Base-by-base conservation (phyloP, 2,113 vertebrate genomes). In the Silurus meridionalis region DNA sequence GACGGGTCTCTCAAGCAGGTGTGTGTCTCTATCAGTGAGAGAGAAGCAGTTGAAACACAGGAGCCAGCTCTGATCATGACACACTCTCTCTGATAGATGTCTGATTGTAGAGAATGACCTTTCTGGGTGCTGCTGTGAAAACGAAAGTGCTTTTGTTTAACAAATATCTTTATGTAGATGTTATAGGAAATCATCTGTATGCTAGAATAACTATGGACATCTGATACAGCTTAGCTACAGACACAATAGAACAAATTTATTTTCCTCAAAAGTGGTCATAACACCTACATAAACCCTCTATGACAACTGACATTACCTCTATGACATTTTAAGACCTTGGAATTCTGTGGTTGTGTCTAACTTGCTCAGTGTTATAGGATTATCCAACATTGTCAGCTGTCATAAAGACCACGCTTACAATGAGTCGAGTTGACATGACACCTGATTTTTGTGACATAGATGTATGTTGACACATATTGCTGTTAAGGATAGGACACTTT, bases 1-100 rank as follows among this genome's bases (percentile, higher is more conserved):
- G 80, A 61, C 79, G 15, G 55, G 83, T 85, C 85, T 89, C 88
- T 83, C 71, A 82, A 87, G 86, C 88, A 89, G 72, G 79, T 89
- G 83, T 58, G 79, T 74, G 72, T 74, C 83, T 87, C 81, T 61
- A 83, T 80, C 83, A 83, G 83, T 57, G 74, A 37, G 53, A 66
- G 28, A 21, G 52, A 74, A 55, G 71, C 71, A 64, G 28, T 52
- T 78, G 63, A 78, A 72, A 80, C 81, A 74, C 13, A n/a, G 66
- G 84, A 83, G 78, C 48, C 75, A 71, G 63, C 82, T 88, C 85
- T 66, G 19, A 64, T 78, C 60, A 85, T 78, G 83, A 53, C n/a
- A 85, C n/a, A 55, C 13, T 79, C 17, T 63, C 50, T 58, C 50
- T 67, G 63, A 37, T 69, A 80, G 52, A 80, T 19, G 63, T 48